Conservation (phyloP, 1,140 invertebrate genomes). For the Brachionus calyciflorus region DNA sequence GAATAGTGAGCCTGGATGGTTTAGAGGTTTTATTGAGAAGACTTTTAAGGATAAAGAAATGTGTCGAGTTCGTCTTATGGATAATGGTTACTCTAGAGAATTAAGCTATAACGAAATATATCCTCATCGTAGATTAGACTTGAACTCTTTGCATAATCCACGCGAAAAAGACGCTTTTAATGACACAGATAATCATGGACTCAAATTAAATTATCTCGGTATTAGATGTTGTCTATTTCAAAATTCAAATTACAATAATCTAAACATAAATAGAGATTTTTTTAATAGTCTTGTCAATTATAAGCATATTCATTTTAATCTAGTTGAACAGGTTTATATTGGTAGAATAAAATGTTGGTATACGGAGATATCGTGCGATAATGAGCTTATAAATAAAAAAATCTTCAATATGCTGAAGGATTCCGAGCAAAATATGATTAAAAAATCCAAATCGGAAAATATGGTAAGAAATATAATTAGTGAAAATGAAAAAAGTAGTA, state of each 20-base stretch:
- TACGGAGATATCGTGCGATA: background rate
- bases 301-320: background rate
- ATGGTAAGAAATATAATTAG: background rate
- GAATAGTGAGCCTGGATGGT: background rate
- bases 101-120: background rate
- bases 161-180: background rate
- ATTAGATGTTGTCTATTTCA: conserved; percentile 38
- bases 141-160: background rate
- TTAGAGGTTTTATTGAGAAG: background rate
- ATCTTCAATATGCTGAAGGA: background rate
- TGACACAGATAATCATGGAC: conserved; percentile 13
- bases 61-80: background rate
- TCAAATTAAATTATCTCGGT: conserved; percentile 29
- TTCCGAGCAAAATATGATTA: background rate
- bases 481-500: background rate
- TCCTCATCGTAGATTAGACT: background rate
- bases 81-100: background rate
- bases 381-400: background rate
- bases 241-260: background rate
- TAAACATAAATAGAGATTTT: background rate
- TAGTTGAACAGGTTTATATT: conserved; percentile 26
- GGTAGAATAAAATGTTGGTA: conserved; percentile 5
- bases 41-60: background rate
- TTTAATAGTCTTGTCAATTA: background rate
- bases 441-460: background rate